Conservation (phyloP, 2,888 invertebrate species). For the Brachyptera risi region DNA sequence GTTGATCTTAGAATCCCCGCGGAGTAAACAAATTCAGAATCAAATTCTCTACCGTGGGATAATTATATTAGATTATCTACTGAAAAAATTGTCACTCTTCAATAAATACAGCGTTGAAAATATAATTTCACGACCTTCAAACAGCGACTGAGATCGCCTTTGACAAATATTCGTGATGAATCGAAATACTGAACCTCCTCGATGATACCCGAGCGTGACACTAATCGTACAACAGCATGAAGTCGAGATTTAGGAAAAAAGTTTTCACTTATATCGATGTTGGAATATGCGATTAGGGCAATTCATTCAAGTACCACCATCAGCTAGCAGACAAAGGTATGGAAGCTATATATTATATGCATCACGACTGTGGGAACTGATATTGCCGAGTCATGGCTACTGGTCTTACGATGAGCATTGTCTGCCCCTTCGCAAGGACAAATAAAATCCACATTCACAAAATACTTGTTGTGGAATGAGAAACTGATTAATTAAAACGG, state of each 20-base stretch:
- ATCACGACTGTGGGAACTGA: conserved; percentile 2
- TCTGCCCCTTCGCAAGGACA: conserved; percentile 1
- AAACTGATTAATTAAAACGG: conserved; percentile 28
- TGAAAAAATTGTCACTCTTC: conserved; percentile 26
- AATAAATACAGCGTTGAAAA: conserved; percentile 24
- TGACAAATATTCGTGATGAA: conserved; percentile 20
- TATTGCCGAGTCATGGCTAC: background rate
- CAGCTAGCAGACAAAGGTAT: background rate
- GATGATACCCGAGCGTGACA: background rate
- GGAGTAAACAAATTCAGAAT: conserved; percentile 14
- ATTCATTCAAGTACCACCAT: background rate
- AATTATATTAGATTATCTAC: conserved; percentile 21
- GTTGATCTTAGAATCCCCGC: conserved; percentile 11
- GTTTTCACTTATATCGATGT: background rate
- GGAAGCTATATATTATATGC: background rate
- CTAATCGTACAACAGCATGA: background rate
- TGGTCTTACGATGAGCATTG: conserved; percentile 1
- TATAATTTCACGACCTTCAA: conserved; percentile 22
- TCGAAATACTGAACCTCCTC: background rate
- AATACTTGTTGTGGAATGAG: background rate
- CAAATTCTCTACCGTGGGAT: conserved; percentile 16
- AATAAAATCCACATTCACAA: conserved; percentile 18
- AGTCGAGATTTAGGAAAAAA: background rate
- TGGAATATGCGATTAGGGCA: background rate
- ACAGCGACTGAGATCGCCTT: background rate